Evolutionary conservation across 2,113 vertebrate genomes (phyloP).

Genomic region (Eclectus roratus): DNA sequence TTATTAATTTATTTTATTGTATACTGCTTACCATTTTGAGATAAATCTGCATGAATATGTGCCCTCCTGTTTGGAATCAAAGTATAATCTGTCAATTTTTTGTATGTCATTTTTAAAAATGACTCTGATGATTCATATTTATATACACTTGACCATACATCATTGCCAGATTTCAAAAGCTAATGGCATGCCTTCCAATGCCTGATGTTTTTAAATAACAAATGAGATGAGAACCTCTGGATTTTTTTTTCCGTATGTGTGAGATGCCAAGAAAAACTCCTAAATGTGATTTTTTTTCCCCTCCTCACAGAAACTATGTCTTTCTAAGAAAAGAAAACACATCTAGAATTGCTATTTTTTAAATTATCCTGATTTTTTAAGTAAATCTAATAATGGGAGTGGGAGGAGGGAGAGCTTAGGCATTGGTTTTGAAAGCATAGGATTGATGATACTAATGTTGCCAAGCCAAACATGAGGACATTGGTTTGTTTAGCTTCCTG

Average conservation of each 20-base stretch:
- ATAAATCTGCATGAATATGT: background rate
- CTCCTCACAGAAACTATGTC: background rate
- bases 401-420: background rate
- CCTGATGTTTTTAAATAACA: background rate
- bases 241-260: background rate
- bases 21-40: background rate
- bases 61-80: background rate
- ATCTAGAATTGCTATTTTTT: background rate
- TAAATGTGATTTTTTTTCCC: background rate
- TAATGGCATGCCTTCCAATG: background rate
- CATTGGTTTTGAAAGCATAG: background rate
- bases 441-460: background rate
- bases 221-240: background rate
- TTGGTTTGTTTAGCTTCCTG: background rate
- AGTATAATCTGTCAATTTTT: background rate
- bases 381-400: background rate
- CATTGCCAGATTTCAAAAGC: conserved; percentile 1
- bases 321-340: conserved; percentile 23
- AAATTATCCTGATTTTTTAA: background rate
- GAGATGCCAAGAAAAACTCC: background rate
- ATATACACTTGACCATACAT: background rate
- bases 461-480: background rate
- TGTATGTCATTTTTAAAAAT: background rate
- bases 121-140: background rate
- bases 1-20: background rate